Percentiles rank a stretch among this genome's conserved stretches.
Evolutionary conservation across 1,140 invertebrate species (phyloP).

Genomic region (Cydia splendana): DNA sequence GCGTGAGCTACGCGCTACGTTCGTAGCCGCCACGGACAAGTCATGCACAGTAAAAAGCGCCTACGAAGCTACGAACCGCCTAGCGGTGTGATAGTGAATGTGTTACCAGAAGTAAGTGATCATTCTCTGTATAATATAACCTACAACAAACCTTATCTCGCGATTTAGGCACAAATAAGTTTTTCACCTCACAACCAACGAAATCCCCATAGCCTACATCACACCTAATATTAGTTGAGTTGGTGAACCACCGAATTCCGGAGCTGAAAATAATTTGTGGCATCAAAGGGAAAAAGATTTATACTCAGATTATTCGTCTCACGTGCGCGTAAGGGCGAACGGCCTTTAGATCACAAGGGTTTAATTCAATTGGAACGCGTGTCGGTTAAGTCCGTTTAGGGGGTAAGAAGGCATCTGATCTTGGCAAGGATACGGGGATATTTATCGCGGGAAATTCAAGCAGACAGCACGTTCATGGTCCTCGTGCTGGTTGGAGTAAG

Average conservation of each 20-base stretch:
- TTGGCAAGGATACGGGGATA: conserved; percentile 1
- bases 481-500: background rate
- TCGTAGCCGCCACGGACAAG: too few relatives aligned
- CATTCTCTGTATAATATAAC: too few relatives aligned
- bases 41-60: too few relatives aligned
- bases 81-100: too few relatives aligned
- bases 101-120: too few relatives aligned
- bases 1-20: too few relatives aligned
- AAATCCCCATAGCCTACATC: background rate
- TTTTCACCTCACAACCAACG: background rate
- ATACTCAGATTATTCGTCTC: conserved; percentile 22
- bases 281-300: conserved; percentile 30
- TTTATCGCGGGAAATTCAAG: conserved; percentile 12
- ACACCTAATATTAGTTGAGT: conserved; percentile 19
- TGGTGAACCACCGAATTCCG: conserved; percentile 8
- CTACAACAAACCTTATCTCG: too few relatives aligned
- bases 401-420: conserved; percentile 11
- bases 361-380: background rate
- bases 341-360: background rate
- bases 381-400: background rate
- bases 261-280: conserved; percentile 22
- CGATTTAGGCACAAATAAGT: background rate
- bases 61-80: too few relatives aligned
- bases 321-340: conserved; percentile 22
- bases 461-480: background rate